Evolutionary conservation across 2,113 vertebrate genomes (phyloP), one percentile per base, ranked within the genome.

Genomic region (Oplegnathus fasciatus): DNA sequence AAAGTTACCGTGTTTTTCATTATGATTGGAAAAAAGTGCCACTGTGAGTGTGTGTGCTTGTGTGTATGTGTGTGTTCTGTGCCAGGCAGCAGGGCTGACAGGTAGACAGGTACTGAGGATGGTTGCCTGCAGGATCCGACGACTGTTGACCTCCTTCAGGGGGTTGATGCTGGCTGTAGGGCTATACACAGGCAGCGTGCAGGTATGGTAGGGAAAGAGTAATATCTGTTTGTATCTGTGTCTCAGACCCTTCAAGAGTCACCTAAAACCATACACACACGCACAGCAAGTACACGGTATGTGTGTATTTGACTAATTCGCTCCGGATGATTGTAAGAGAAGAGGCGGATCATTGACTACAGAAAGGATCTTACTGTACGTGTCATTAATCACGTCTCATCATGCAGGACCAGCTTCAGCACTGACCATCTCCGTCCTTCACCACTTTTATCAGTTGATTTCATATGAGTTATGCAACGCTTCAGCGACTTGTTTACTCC

Each of bases 61-160:
- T 55, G 37, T 86, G 65, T 74, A 42, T 65, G 61, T 88, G 70
- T 74, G 82, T 87, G 32, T 91, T 75, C 37, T 90, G 75, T 84
- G 68, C 7, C 92, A 95, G 94, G 85, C 73, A 87, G 88, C 88
- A 88, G 84, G 83, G 86, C 74, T 89, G 76, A 92, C 87, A 17
- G 91, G 80, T 91, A 93, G 86, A 68, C 84, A 92, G 84, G 73
- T 93, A 65, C 81, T 93, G 75, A 93, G 84, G 89, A 92, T 9
- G 46, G 58, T 94, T 68, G 82, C 89, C 75, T 86, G 86, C 90
- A 92, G 88, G 90, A 91, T 90, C 66, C 75, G 81, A 57, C 75
- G 72, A 75, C 80, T 93, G 65, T 74, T 91, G 78, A 90, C 79
- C 78, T 82, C 83, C 14, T 83, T 82, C 91, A 73, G 72, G 71